Conservation (phyloP, 92 coral and sea anemone species). For the Porites evermanni region DNA sequence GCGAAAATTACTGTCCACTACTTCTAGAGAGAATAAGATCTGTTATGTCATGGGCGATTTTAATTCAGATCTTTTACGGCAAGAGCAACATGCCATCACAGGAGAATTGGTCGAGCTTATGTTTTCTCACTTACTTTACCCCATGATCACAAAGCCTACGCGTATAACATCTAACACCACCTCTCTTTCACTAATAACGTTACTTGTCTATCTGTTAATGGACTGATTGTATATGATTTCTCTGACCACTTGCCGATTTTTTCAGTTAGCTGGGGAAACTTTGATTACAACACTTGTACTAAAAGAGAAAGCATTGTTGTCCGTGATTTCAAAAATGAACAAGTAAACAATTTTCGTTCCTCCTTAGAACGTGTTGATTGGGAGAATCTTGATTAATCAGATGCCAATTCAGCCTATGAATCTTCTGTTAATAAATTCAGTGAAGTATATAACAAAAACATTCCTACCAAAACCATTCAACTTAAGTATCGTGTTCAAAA, state of each 20-base stretch:
- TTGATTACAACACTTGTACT: not conserved
- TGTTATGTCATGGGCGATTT: constrained; percentile 9
- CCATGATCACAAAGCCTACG: constrained; percentile 32
- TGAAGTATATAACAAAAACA: constrained; percentile 19
- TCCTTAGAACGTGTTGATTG: not conserved
- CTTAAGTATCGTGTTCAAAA: constrained; percentile 22
- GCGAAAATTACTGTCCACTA: not conserved
- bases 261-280: not conserved
- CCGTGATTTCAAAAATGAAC: constrained; percentile 2
- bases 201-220: constrained; percentile 5
- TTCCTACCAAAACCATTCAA: constrained; percentile 10
- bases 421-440: not conserved
- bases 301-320: constrained; percentile 22
- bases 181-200: constrained; percentile 12
- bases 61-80: not conserved
- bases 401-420: not conserved
- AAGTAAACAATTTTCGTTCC: constrained; percentile 5
- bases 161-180: constrained; percentile 14
- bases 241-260: constrained; percentile 1
- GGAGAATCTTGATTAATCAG: not conserved
- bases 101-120: not conserved
- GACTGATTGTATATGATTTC: not conserved
- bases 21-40: no score
- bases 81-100: not conserved
- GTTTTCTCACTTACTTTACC: constrained; percentile 11